phyloP scores from a whole-genome alignment of 2,113 vertebrate genomes.

The Vidua chalybeata region DNA sequence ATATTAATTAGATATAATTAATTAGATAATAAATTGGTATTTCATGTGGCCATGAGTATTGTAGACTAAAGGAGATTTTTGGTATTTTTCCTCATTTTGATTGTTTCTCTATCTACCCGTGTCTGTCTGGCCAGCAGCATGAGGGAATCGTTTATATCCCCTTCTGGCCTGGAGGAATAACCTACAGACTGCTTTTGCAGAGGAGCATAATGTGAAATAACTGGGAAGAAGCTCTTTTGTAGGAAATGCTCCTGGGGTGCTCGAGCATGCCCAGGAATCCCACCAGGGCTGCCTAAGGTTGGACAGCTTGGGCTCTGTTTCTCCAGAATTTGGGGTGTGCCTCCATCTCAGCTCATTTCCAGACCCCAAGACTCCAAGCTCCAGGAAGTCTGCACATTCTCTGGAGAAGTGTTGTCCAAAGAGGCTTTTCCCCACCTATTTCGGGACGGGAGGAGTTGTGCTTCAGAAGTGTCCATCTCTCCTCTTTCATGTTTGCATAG shows the following conservation, averaged over 20 bases:
- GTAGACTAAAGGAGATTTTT: background rate
- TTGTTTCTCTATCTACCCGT: accelerated
- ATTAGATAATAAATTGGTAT: background rate
- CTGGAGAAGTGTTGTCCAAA: background rate
- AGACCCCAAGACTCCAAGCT: background rate
- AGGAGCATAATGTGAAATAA: background rate
- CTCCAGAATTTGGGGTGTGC: background rate
- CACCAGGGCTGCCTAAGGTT: accelerated
- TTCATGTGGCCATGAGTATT: background rate
- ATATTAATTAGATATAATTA: no score
- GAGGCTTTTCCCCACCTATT: background rate
- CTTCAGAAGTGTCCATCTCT: background rate
- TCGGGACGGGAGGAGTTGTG: background rate
- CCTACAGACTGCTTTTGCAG: background rate
- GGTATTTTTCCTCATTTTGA: background rate
- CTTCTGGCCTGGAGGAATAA: background rate
- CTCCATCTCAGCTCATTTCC: background rate
- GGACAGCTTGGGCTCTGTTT: background rate
- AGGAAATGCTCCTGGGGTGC: background rate
- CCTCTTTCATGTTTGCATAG: background rate
- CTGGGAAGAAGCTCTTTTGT: background rate
- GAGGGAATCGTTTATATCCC: background rate
- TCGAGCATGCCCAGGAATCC: background rate
- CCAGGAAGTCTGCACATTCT: background rate
- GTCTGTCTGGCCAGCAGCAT: background rate